Base-by-base conservation (phyloP, 1,140 invertebrate species). In the Leucophenga varia region DNA sequence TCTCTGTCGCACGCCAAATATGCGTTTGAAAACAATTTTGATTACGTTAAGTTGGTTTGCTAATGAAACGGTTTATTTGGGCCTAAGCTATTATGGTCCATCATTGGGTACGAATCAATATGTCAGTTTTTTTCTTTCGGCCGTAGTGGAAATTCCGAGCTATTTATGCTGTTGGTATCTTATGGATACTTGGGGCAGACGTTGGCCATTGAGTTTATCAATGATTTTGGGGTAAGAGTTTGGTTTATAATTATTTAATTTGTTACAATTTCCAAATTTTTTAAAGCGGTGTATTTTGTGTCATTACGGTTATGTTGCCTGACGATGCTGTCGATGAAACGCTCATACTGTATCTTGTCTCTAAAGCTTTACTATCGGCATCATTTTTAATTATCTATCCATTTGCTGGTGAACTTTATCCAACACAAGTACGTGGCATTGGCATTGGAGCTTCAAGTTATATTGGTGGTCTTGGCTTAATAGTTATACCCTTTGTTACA, bases 361-460 rank as follows among this genome's bases (percentile, higher is more conserved):
- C 91, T 2, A 95, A 95, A 75, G 93, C 90, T 53, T 82, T 89
- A 35, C 91, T 95, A 73, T 93, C 91, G 1, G 90, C 90, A 4
- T 91, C 91, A 1, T 95, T 95, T 76, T 78, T 93, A 18, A 90
- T 94, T 13, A 90, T 95, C 49, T 93, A 93, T 75, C 89, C 91
- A 1, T 93, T 93, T 71, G 90, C 91, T 58, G 90, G 90, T 3
- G 91, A 94, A 78, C 75, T 93, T 10, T 93, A 92, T 75, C 91
- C 91, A 1, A 92, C 90, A 3, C 87, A 91, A 75, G 79, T 91
- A 14, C 81, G 90, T 52, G 91, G 90, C 3, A 77, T 93, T 21
- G 91, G 91, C 9, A 92, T 93, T 50, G 90, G 90, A n/a, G 87
- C 89, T 28, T 91, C 89, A 3, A 89, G 90, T 13, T 93, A 93